Percentiles rank a stretch among this genome's conserved stretches.
Evolutionary conservation across 2,113 vertebrate genomes (phyloP).

Genomic region (Synodontis membranacea): DNA sequence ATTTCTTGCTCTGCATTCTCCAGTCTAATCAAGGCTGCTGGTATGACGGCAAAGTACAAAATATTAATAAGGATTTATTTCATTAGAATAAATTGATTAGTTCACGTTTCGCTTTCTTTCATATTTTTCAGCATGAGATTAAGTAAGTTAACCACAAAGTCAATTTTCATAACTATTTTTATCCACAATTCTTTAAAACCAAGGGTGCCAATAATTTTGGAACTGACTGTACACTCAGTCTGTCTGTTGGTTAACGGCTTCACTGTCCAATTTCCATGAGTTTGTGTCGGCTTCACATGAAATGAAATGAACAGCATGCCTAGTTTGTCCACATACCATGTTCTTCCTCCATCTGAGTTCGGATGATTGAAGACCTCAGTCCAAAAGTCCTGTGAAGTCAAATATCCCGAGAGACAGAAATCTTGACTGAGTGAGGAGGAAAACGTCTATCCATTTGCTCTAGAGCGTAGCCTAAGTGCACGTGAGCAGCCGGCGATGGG

Average conservation of each 20-base stretch:
- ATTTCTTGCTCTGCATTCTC: background rate
- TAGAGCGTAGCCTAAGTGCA: slow-evolving; percentile 43
- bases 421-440: slow-evolving; percentile 29
- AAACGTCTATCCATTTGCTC: slow-evolving; percentile 50
- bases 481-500: slow-evolving; percentile 25
- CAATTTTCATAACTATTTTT: background rate
- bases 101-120: background rate
- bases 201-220: background rate
- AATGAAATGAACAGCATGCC: background rate
- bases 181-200: background rate
- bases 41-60: background rate
- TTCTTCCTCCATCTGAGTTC: slow-evolving; percentile 35
- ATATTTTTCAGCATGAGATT: background rate
- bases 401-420: slow-evolving; percentile 46
- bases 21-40: background rate
- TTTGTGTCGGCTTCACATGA: background rate
- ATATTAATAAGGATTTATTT: no score
- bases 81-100: background rate
- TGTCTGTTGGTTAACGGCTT: background rate
- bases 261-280: background rate
- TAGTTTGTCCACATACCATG: slow-evolving; percentile 36
- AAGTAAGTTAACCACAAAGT: background rate
- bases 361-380: slow-evolving; percentile 22
- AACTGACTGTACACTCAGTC: background rate
- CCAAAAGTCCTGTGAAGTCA: slow-evolving; percentile 48